A percentile compares a stretch with the other conserved stretches of the same genome.
Conservation (phyloP, 2,888 invertebrate genomes). For the Drosophila rellima region DNA sequence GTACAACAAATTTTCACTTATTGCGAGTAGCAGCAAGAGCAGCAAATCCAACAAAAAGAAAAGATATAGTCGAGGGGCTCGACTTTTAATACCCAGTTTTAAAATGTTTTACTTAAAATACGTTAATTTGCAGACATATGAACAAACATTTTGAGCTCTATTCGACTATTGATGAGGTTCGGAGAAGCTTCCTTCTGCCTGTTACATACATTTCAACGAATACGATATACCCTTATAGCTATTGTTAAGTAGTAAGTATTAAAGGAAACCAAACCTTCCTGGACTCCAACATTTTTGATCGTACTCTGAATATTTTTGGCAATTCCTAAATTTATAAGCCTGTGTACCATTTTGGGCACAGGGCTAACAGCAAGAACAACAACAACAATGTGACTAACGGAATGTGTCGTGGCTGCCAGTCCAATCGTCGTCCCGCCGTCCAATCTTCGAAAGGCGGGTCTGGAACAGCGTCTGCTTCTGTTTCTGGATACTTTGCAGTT, state of each 20-base stretch:
- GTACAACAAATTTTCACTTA: constrained; percentile 82
- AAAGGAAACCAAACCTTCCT: too few species aligned
- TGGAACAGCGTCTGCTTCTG: background rate
- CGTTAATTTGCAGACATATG: too few species aligned
- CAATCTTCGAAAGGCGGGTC: constrained; percentile 35
- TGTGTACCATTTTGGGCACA: background rate
- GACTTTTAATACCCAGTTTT: background rate
- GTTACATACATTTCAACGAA: too few species aligned
- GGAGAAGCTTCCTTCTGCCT: too few species aligned
- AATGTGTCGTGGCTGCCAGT: constrained; percentile 69
- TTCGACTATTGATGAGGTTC: too few species aligned
- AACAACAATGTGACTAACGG: constrained; percentile 30
- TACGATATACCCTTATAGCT: too few species aligned
- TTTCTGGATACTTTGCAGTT: constrained; percentile 33
- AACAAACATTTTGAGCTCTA: too few species aligned
- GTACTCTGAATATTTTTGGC: background rate
- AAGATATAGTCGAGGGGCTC: background rate
- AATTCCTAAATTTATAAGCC: background rate
- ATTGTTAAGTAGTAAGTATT: too few species aligned
- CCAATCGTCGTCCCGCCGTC: constrained; percentile 26
- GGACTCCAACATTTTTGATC: background rate
- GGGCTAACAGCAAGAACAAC: constrained; percentile 3
- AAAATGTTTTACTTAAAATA: too few species aligned
- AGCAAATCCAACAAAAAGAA: background rate
- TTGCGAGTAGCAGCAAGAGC: constrained; percentile 52